phyloP scores from a whole-genome alignment of 2,113 vertebrate species.

The Phodopus roborovskii region DNA sequence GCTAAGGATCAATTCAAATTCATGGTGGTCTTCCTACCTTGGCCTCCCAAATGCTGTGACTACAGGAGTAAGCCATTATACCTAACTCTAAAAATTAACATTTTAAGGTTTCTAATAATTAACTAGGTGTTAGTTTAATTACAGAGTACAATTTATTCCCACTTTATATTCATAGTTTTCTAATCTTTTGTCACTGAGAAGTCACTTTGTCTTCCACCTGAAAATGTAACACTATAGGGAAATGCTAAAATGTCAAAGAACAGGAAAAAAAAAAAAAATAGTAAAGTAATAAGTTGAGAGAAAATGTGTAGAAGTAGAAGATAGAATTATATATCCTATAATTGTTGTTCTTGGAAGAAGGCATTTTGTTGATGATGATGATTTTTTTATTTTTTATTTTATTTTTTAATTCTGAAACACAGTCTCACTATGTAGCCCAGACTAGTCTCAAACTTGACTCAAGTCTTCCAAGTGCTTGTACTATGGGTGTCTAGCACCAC shows the following conservation, averaged over 20 bases:
- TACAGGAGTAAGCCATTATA: no score
- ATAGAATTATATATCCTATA: background rate
- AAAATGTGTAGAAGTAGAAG: background rate
- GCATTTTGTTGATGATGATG: background rate
- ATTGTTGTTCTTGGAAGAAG: background rate
- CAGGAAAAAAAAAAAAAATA: background rate
- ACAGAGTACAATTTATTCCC: slow-evolving; percentile 18
- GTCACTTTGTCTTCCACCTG: background rate
- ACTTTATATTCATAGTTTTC: background rate
- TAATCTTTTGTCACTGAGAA: slow-evolving; percentile 19
- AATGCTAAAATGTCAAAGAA: slow-evolving; percentile 40
- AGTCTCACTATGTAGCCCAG: background rate
- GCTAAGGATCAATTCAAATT: background rate
- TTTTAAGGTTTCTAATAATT: slow-evolving; percentile 19
- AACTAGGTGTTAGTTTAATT: background rate
- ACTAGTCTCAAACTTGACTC: background rate
- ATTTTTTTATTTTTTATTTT: no score
- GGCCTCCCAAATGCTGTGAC: background rate
- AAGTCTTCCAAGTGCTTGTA: background rate
- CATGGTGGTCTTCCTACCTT: background rate
- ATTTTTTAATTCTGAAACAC: background rate
- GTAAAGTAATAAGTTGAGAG: background rate
- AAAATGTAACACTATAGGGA: background rate
- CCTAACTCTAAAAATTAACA: background rate
- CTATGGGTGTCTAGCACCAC: background rate